Base-by-base conservation (phyloP, 2,797 vertebrate genomes). In the Sternarchorhynchus goeldii region DNA sequence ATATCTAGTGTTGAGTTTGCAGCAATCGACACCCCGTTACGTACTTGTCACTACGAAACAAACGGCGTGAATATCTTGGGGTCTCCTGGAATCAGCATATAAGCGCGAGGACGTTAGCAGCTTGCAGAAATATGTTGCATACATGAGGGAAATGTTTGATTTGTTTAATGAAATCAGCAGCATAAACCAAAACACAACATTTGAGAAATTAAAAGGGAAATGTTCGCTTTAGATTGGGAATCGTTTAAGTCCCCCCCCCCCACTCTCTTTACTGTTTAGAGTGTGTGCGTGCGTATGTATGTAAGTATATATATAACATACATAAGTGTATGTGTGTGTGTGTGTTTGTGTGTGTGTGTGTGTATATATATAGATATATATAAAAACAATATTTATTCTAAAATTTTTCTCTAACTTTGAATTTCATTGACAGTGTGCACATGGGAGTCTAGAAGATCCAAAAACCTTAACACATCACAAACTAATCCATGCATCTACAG, bases 401-500 rank as follows among this genome's bases (percentile, higher is more conserved):
- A 53, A 4, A 58, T 21, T 73, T 14, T 74, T 1, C 41, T 14
- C 32, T 17, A 50, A 50, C 18, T 1, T 72, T 78, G 84, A n/a
- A 65, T 39, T 60, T 90, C 14, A 75, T 78, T 82, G 78, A 21
- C 57, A 99, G 97, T 96, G 93, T 85, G 86, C 94, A 14, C 95
- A 95, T n/a, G 97, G 95, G 88, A 95, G 92, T 89, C 83, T 97
- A 82, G 97, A 99, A 89, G 97, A 99, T 88, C 96, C 96, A 75
- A 99, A 99, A 92, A 95, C 92, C 0, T 90, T 98, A 64, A 95
- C 95, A 18, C 96, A 98, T 80, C 97, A 99, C 77, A 98, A 98
- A 88, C 87, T 99, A 70, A 94, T 99, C 80, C 95, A 99, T 0
- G 95, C 95, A 80, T 94, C 96, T 84, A 95, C 96, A 39, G 96